A percentile compares a stretch with the other conserved stretches of the same genome.
Conservation (phyloP, 2,888 invertebrate genomes). For the Aporophyla nigra region DNA sequence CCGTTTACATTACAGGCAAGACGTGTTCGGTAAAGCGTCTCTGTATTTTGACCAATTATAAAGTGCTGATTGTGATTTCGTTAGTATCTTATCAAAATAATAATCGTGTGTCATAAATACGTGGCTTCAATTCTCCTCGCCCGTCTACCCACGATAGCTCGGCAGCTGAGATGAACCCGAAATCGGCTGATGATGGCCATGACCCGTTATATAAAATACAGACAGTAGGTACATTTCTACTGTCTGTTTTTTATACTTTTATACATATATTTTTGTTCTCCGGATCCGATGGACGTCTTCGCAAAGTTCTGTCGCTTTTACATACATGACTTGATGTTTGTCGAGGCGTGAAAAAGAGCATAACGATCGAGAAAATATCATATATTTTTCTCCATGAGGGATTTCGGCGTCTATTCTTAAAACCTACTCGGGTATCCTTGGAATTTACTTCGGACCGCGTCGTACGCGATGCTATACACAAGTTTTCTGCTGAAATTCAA, state of each 20-base stretch:
- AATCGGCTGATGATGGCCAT: too few relatives aligned
- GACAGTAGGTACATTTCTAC: neutral
- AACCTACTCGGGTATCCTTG: slow-evolving; percentile 24
- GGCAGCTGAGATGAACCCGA: too few relatives aligned
- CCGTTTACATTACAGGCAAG: too few relatives aligned
- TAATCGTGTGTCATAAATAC: too few relatives aligned
- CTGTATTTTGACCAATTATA: too few relatives aligned
- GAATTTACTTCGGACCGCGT: slow-evolving; percentile 30
- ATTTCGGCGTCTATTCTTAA: slow-evolving; percentile 30
- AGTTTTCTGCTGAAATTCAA: neutral
- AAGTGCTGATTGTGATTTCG: too few relatives aligned
- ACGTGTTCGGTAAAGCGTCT: too few relatives aligned
- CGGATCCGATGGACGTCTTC: slow-evolving; percentile 31
- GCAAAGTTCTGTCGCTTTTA: slow-evolving; percentile 39
- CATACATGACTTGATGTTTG: slow-evolving; percentile 54
- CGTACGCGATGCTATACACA: neutral
- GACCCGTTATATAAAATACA: too few relatives aligned
- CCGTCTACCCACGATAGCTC: too few relatives aligned
- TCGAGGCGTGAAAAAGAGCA: slow-evolving; percentile 42
- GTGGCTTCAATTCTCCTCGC: too few relatives aligned
- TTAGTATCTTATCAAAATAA: too few relatives aligned
- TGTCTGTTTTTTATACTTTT: too few relatives aligned
- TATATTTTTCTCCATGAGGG: slow-evolving; percentile 48
- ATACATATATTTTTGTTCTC: neutral
- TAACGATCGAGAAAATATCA: slow-evolving; percentile 34